These are phyloP conservation scores for Hydrotaea diabolus DNA, from an alignment of 2,888 invertebrate species.

Conservation along the genomic window DNA sequence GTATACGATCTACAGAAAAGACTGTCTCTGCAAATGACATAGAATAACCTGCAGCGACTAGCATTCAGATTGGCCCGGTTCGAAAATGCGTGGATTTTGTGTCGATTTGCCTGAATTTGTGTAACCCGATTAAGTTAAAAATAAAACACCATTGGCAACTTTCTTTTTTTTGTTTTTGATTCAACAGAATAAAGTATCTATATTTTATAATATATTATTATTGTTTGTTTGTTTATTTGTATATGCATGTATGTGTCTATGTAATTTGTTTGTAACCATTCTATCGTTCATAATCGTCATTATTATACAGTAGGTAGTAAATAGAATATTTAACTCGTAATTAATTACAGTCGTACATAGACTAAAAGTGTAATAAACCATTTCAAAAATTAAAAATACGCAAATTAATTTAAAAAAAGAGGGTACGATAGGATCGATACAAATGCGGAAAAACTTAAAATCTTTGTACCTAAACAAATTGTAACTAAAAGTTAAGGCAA, in stretches of 20 bases:
- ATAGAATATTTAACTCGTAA: constrained; percentile 38
- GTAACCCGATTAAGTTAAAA: neutral
- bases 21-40: no score
- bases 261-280: constrained; percentile 43
- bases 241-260: constrained; percentile 43
- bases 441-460: neutral
- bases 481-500: constrained; percentile 33
- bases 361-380: constrained; percentile 17
- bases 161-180: constrained; percentile 24
- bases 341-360: constrained; percentile 22
- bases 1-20: no score
- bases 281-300: constrained; percentile 5
- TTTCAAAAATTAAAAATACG: neutral
- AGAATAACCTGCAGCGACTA: no score
- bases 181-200: constrained; percentile 70
- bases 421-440: neutral
- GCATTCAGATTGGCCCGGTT: no score
- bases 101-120: no score
- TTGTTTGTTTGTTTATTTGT: constrained; percentile 41
- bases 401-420: neutral
- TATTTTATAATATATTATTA: constrained; percentile 59
- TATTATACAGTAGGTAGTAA: constrained; percentile 51
- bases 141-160: neutral
- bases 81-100: no score
- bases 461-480: neutral